Evolutionary conservation across 2,888 invertebrate species (phyloP).

Genomic region (Orgyia antiqua): DNA sequence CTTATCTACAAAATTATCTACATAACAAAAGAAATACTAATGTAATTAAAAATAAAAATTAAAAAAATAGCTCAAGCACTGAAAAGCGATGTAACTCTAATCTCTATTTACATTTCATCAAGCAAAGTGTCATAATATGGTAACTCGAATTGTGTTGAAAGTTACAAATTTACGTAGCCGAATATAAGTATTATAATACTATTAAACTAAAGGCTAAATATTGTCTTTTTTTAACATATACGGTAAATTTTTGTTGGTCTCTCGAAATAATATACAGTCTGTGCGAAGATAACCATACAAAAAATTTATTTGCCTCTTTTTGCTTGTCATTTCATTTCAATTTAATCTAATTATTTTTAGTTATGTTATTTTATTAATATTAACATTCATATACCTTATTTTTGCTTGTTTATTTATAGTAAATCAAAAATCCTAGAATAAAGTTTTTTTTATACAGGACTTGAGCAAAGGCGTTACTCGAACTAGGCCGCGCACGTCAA

Average conservation of each 20-base stretch:
- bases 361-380: constrained; percentile 35
- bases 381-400: too few species aligned
- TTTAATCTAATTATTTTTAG: constrained; percentile 34
- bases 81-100: constrained; percentile 43
- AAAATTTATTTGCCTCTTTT: constrained; percentile 67
- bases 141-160: constrained; percentile 68
- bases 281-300: constrained; percentile 63
- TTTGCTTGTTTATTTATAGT: too few species aligned
- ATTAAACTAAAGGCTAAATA: constrained; percentile 37
- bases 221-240: constrained; percentile 33
- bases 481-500: too few species aligned
- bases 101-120: constrained; percentile 58
- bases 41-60: constrained; percentile 14
- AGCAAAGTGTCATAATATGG: constrained; percentile 58
- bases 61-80: constrained; percentile 24
- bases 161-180: constrained; percentile 47
- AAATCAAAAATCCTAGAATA: too few species aligned
- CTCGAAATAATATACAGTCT: constrained; percentile 62
- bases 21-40: constrained; percentile 22
- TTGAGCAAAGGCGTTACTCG: too few species aligned
- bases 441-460: too few species aligned
- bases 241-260: constrained; percentile 62
- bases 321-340: constrained; percentile 60
- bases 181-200: constrained; percentile 22
- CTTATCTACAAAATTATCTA: constrained; percentile 39